Conservation (phyloP, 2,888 invertebrate genomes). For the Nemotelus nigrinus region DNA sequence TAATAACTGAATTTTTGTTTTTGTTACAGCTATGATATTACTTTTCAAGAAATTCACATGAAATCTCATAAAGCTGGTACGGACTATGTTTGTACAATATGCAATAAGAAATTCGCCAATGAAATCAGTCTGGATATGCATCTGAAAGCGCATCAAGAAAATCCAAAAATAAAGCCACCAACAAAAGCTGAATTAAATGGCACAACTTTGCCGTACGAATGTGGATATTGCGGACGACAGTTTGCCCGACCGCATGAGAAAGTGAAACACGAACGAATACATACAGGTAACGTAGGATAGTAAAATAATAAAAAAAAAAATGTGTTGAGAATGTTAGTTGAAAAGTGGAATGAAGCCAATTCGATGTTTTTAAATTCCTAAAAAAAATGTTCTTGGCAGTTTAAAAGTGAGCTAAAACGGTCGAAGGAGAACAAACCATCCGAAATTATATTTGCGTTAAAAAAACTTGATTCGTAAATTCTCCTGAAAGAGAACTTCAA, state of each 20-base stretch:
- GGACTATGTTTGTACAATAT: constrained; percentile 72
- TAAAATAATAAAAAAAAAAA: not conserved
- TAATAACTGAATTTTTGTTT: constrained; percentile 57
- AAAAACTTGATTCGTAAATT: too few species aligned
- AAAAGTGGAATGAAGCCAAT: not conserved
- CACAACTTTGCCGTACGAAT: constrained; percentile 70
- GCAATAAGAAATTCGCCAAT: constrained; percentile 77
- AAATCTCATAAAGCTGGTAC: constrained; percentile 72
- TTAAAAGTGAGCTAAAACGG: too few species aligned
- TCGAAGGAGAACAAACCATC: too few species aligned
- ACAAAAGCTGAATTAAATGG: constrained; percentile 51
- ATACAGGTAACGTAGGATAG: constrained; percentile 68
- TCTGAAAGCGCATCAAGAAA: constrained; percentile 72
- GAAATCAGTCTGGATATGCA: constrained; percentile 77
- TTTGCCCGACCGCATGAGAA: constrained; percentile 82
- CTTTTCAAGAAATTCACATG: constrained; percentile 72
- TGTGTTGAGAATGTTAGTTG: constrained; percentile 1
- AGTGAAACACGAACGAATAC: constrained; percentile 85
- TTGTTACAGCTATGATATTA: constrained; percentile 60
- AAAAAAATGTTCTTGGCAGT: too few species aligned
- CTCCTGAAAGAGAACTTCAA: too few species aligned
- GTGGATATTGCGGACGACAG: constrained; percentile 76
- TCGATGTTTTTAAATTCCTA: not conserved
- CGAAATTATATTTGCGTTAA: too few species aligned
- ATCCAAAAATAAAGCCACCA: constrained; percentile 47